Percentiles rank a stretch among this genome's conserved stretches.
Evolutionary conservation across 1,140 invertebrate species (phyloP).

Genomic region (Zaprionus capensis): DNA sequence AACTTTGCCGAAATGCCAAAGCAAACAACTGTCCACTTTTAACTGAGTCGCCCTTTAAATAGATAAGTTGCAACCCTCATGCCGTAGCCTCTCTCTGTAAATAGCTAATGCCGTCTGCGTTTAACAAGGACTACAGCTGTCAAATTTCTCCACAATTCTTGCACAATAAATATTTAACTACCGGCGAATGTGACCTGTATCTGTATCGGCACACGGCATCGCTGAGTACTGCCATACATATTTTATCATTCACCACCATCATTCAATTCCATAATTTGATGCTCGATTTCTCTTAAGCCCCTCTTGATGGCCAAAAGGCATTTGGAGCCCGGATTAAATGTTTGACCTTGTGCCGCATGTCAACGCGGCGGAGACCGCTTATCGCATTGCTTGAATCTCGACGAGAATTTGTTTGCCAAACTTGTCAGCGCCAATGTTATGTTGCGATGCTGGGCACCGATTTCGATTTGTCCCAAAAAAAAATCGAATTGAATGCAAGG

Average conservation of each 20-base stretch:
- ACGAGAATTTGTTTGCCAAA: constrained; percentile 69
- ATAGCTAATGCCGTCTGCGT: neutral
- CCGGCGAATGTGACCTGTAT: neutral
- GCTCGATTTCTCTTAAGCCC: constrained; percentile 57
- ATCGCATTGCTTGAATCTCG: constrained; percentile 29
- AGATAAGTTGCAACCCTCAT: neutral
- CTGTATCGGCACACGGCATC: neutral
- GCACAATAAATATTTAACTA: constrained; percentile 6
- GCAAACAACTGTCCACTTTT: neutral
- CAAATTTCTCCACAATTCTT: neutral
- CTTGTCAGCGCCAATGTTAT: constrained; percentile 48
- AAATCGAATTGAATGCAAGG: neutral
- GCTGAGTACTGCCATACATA: constrained; percentile 16
- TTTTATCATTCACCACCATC: constrained; percentile 36
- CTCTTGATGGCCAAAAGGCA: constrained; percentile 21
- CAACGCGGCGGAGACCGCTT: constrained; percentile 16
- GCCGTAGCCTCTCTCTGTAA: neutral
- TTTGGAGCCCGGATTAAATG: constrained; percentile 49
- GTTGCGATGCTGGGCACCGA: constrained; percentile 39
- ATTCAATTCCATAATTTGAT: constrained; percentile 68
- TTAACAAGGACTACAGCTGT: constrained; percentile 2
- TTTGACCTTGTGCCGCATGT: constrained; percentile 59
- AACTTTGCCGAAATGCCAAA: neutral
- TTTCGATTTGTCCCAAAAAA: constrained; percentile 23
- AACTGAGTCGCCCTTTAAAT: neutral